Evolutionary conservation across 2,797 vertebrate species (phyloP).

Genomic region (Dipus sagitta): DNA sequence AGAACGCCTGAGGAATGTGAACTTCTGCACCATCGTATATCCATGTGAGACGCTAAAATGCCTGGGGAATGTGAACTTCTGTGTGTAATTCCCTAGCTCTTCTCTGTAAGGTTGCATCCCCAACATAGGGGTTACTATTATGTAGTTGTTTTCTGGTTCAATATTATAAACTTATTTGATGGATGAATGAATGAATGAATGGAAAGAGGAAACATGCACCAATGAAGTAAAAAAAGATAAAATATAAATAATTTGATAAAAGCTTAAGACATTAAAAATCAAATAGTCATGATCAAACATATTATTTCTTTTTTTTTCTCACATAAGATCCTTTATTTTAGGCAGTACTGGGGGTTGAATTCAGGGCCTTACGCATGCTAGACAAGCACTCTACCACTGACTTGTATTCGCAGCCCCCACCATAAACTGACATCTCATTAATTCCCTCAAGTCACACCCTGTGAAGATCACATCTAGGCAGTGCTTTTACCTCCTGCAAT

Average conservation of each 20-base stretch:
- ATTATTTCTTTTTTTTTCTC: background rate
- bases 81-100: background rate
- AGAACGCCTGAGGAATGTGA: background rate
- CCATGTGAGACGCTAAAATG: background rate
- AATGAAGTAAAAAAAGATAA: background rate
- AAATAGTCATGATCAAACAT: background rate
- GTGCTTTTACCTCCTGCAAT: no score
- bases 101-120: background rate
- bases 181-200: background rate
- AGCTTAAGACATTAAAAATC: background rate
- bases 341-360: no score
- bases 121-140: no score
- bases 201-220: background rate
- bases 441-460: no score
- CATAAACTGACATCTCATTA: no score
- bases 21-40: background rate
- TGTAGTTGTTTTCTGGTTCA: background rate
- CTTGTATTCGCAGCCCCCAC: no score
- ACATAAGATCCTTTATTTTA: no score
- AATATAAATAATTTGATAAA: background rate
- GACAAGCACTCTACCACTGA: no score
- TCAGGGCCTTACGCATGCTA: no score
- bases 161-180: conserved; percentile 11
- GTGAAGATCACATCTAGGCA: no score
- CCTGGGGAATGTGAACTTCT: background rate